Evolutionary conservation across 92 coral and sea anemone genomes (phyloP).

Genomic region (Actinernus sp.): DNA sequence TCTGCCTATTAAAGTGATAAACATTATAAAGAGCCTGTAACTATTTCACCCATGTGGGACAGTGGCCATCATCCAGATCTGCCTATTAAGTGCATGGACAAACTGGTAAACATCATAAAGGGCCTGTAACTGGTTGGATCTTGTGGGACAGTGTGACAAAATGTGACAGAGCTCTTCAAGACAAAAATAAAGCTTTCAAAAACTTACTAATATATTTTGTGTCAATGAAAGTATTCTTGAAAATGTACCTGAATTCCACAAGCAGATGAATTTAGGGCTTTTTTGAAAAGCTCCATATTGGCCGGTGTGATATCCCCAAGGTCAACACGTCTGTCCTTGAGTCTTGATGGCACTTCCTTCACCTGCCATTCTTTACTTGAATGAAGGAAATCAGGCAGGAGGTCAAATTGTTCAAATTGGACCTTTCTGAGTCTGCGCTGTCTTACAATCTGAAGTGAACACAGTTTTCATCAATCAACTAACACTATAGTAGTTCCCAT

Average conservation of each 20-base stretch:
- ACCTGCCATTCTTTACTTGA: conserved; percentile 68
- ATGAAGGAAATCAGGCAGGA: conserved; percentile 42
- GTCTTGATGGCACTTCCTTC: conserved; percentile 52
- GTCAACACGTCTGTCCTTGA: conserved; percentile 69
- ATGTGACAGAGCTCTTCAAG: too few relatives aligned
- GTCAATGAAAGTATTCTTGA: too few relatives aligned
- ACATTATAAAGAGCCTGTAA: conserved; percentile 75
- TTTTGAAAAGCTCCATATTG: conserved; percentile 65
- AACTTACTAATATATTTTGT: too few relatives aligned
- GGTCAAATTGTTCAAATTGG: conserved; percentile 48
- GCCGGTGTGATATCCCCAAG: conserved; percentile 90
- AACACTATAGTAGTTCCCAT: neutral
- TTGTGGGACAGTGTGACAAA: conserved; percentile 88
- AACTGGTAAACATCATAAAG: conserved; percentile 77
- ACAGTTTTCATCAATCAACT: neutral
- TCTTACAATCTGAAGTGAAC: conserved; percentile 41
- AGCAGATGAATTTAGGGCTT: conserved; percentile 80
- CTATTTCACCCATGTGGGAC: conserved; percentile 90
- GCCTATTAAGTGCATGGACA: conserved; percentile 85
- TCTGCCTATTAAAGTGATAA: conserved; percentile 78
- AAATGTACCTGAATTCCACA: conserved; percentile 85
- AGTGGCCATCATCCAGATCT: conserved; percentile 90
- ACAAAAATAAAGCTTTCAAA: too few relatives aligned
- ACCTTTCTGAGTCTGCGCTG: conserved; percentile 64
- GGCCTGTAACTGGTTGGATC: conserved; percentile 80